Evolutionary conservation across 2,888 invertebrate species (phyloP).

Genomic region (Watsonalla cultraria): DNA sequence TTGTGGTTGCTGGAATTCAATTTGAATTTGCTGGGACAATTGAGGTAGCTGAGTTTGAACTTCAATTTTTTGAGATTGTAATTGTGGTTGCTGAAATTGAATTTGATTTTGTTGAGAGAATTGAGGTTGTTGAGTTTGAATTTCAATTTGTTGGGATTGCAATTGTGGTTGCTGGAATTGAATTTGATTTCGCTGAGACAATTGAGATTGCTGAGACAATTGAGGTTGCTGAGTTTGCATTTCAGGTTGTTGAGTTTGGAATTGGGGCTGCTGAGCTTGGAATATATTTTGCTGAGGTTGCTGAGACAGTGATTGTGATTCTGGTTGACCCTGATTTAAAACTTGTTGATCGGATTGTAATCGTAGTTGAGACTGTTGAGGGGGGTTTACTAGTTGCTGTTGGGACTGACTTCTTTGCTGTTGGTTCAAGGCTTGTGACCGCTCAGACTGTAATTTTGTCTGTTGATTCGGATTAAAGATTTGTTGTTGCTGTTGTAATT

Average conservation of each 20-base stretch:
- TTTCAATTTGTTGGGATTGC: constrained; percentile 10
- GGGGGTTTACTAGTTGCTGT: neutral
- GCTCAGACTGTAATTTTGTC: constrained; percentile 6
- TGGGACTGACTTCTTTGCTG: neutral
- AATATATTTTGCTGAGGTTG: too few species aligned
- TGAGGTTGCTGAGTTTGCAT: neutral
- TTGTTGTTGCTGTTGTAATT: constrained; percentile 2
- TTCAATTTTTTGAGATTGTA: constrained; percentile 7
- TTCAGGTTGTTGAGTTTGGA: too few species aligned
- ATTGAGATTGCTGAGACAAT: neutral
- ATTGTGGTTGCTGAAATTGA: constrained; percentile 1
- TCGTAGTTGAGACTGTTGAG: too few species aligned
- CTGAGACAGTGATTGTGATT: too few species aligned
- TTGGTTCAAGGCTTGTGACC: neutral
- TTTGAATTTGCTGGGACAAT: too few species aligned
- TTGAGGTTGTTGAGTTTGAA: neutral
- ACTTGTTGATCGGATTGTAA: too few species aligned
- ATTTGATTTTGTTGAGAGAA: neutral
- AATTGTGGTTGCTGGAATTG: constrained; percentile 5
- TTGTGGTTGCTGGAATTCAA: neutral
- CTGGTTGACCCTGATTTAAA: too few species aligned
- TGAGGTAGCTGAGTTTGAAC: neutral
- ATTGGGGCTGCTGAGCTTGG: too few species aligned
- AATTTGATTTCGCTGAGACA: neutral
- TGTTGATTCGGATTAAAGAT: neutral